Conservation (phyloP, 2,888 invertebrate species). For the Tuberolachnus salignus region DNA sequence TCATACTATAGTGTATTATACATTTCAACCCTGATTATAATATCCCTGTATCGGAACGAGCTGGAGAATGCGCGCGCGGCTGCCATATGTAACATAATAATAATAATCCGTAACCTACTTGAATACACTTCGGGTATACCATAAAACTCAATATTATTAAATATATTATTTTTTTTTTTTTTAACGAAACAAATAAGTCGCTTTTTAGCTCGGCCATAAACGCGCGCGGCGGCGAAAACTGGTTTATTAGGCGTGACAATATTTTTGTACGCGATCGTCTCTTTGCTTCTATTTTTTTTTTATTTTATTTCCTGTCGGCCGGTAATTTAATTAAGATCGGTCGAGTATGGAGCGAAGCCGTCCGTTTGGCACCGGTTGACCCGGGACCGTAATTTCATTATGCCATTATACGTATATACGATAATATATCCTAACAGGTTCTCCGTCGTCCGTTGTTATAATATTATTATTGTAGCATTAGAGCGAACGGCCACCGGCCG, state of each 20-base stretch:
- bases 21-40: too few relatives aligned
- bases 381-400: conserved; percentile 46
- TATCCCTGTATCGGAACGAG: too few relatives aligned
- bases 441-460: background rate
- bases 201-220: conserved; percentile 3
- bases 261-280: conserved; percentile 3
- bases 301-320: conserved; percentile 33
- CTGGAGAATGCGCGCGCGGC: too few relatives aligned
- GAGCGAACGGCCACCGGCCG: background rate
- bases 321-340: conserved; percentile 51
- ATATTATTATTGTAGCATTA: background rate
- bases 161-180: too few relatives aligned
- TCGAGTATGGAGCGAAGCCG: conserved; percentile 20
- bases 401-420: background rate
- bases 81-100: too few relatives aligned
- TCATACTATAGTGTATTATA: too few relatives aligned
- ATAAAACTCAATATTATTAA: too few relatives aligned
- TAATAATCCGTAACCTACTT: too few relatives aligned
- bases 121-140: too few relatives aligned
- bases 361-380: conserved; percentile 45
- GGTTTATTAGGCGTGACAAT: conserved; percentile 50
- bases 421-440: conserved; percentile 38
- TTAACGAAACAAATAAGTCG: too few relatives aligned
- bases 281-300: conserved; percentile 14
- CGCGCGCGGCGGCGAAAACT: conserved; percentile 14